phyloP scores from a whole-genome alignment of 2,113 vertebrate genomes.

The Tor tambroides region DNA sequence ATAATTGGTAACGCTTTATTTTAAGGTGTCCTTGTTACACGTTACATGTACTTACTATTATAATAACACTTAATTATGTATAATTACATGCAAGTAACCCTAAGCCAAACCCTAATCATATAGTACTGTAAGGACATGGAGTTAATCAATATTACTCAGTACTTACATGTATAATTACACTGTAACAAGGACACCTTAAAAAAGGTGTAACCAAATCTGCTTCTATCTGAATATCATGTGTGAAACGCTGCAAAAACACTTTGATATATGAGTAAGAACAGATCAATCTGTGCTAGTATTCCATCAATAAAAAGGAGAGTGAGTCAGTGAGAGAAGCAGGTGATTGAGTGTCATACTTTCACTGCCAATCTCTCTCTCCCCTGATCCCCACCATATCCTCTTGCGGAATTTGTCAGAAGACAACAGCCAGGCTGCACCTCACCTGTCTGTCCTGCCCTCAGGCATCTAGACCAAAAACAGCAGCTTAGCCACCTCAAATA shows the following conservation, averaged over 20 bases:
- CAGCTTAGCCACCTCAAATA: not conserved
- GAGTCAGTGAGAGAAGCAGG: conserved; percentile 12
- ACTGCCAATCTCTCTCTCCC: conserved; percentile 10
- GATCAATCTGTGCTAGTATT: not conserved
- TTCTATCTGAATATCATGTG: not conserved
- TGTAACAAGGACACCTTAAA: no score
- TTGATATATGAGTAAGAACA: not conserved
- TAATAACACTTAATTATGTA: no score
- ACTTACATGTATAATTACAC: no score
- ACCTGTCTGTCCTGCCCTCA: conserved; percentile 27
- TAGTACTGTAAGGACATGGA: no score
- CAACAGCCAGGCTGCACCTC: not conserved
- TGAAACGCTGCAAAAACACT: not conserved
- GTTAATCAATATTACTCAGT: no score
- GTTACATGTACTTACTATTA: no score
- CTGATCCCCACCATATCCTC: not conserved
- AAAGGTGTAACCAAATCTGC: no score
- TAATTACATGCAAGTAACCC: no score
- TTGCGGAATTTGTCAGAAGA: conserved; percentile 7
- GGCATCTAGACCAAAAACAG: conserved; percentile 14
- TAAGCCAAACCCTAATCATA: no score
- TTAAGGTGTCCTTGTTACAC: no score
- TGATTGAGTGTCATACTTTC: conserved; percentile 1
- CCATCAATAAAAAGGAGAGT: conserved; percentile 4
- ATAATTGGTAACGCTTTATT: no score